These are phyloP conservation scores for Opisthocomus hoazin DNA, from an alignment of 2,113 vertebrate species.

Conservation along the genomic window DNA sequence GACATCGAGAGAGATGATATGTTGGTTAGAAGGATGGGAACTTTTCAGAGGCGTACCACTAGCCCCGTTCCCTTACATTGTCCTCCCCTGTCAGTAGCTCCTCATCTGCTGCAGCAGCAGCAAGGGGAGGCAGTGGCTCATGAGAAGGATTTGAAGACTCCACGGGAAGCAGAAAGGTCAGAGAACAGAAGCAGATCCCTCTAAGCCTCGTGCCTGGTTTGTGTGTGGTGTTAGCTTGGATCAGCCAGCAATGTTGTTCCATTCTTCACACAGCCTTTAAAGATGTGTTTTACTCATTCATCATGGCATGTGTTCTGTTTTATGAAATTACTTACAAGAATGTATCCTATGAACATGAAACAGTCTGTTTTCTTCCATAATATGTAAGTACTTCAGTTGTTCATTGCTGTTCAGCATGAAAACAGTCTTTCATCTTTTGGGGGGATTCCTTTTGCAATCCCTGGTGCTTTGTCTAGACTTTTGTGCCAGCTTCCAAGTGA, in stretches of 20 bases:
- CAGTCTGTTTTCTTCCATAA: neutral
- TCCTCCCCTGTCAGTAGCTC: neutral
- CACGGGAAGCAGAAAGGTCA: neutral
- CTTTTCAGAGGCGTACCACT: slow-evolving; percentile 53
- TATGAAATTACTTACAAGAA: slow-evolving; percentile 3
- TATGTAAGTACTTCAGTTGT: neutral
- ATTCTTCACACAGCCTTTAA: neutral
- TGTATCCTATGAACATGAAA: neutral
- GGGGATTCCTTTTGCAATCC: neutral
- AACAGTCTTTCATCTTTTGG: slow-evolving; percentile 11
- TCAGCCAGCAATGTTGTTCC: neutral
- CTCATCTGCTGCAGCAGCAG: slow-evolving; percentile 11
- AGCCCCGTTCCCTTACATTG: neutral
- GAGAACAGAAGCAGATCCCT: slow-evolving; percentile 1
- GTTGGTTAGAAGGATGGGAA: slow-evolving; percentile 73
- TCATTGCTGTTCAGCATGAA: slow-evolving; percentile 48
- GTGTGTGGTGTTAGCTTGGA: slow-evolving; percentile 11
- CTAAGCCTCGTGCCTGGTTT: slow-evolving; percentile 53
- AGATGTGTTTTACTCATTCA: neutral
- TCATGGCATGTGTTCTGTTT: slow-evolving; percentile 14
- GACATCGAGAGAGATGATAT: slow-evolving; percentile 80
- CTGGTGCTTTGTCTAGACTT: neutral
- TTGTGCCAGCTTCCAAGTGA: neutral
- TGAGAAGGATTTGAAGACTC: slow-evolving; percentile 14
- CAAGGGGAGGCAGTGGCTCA: neutral